Percentiles rank a stretch among this genome's conserved stretches.
Evolutionary conservation across 2,888 invertebrate genomes (phyloP).

Genomic region (Bembecia ichneumoniformis): DNA sequence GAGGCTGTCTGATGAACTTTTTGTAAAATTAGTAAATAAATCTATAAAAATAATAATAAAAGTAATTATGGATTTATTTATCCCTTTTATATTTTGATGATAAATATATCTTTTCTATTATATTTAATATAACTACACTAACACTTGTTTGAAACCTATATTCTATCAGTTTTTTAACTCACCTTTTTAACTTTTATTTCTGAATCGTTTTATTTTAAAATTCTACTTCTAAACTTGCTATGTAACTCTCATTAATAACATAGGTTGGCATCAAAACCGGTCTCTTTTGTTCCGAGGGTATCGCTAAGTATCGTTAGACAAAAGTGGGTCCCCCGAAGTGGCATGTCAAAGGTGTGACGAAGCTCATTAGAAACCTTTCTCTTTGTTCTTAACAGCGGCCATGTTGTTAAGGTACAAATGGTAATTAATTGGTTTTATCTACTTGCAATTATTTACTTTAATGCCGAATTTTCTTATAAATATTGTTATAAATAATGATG

Average conservation of each 20-base stretch:
- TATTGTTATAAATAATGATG: no score
- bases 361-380: conserved; percentile 24
- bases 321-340: conserved; percentile 1
- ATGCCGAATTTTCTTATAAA: no score
- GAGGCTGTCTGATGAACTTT: no score
- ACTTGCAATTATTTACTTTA: neutral
- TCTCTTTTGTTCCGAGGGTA: neutral
- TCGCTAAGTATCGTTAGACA: neutral
- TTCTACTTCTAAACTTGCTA: neutral
- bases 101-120: no score
- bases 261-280: neutral
- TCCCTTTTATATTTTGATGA: no score
- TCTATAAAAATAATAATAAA: no score
- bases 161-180: neutral
- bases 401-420: neutral
- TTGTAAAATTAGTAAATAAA: no score
- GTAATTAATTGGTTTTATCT: neutral
- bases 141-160: no score
- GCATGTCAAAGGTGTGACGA: conserved; percentile 37
- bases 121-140: no score
- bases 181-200: neutral
- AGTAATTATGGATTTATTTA: no score
- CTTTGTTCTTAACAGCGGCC: neutral
- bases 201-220: no score
- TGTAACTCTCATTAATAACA: neutral